Evolutionary conservation across 2,888 invertebrate species (phyloP), one percentile per base, ranked within the genome.

Genomic region (Sthenelais limicola): DNA sequence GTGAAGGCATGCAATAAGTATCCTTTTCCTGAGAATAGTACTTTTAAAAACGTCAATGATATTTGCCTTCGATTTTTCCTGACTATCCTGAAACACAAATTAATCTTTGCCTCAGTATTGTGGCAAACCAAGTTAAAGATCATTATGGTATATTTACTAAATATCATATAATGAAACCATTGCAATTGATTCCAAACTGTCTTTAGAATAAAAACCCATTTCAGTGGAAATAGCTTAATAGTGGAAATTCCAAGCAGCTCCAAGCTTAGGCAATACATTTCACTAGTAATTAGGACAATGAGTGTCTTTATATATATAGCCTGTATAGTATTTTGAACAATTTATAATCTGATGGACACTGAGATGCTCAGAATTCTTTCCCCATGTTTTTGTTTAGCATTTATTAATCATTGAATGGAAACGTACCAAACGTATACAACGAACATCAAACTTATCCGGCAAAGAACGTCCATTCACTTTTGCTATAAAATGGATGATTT

Each of bases 11-110:
- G 35, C 21, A n/a, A 70, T 56, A 12, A 33, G 52, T 4, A n/a
- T 38, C 9, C 51, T n/a, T 56, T 54, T 52, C 30, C 70, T 70
- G 9, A 70, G 28, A 4, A n/a, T 24, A 9, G 43, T 12, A 56
- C 35, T 56, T 24, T 28, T 70, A n/a, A 70, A 4, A n/a, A 54
- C 9, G 56, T 56, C 70, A 1, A 54, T 35, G 7, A 33, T 12
- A 18, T 33, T 38, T 5, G 54, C 32, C 15, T 70, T 54, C 7
- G 38, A 26, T 1, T 70, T 12, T 15, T 21, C 33, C 15, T 68
- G 35, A 9, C 35, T 51, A 7, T 32, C 21, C 68, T 68, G 38
- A 21, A 62, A 18, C 33, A 18, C 9, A 33, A 62, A 62, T 28
- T 32, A 58, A 18, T 4, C 24, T 56, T 15, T 15, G 24, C 24